Conservation (phyloP, 2,797 vertebrate species). For the Scarus forsteni region DNA sequence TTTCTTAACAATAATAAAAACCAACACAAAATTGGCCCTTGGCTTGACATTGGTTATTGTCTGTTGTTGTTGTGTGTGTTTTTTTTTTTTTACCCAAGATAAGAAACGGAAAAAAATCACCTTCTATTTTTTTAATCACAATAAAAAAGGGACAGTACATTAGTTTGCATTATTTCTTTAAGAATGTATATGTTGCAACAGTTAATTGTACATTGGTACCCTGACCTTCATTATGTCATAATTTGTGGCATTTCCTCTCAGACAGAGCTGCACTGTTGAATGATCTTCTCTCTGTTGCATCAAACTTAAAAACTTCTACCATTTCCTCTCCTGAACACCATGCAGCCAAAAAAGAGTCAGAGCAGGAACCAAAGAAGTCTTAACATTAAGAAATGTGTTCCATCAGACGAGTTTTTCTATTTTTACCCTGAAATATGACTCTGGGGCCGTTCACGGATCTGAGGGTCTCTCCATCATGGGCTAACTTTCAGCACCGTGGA, state of each 20-base stretch:
- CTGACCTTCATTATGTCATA: too few relatives aligned
- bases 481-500: slow-evolving; percentile 59
- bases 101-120: too few relatives aligned
- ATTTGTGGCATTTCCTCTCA: not conserved
- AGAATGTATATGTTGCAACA: too few relatives aligned
- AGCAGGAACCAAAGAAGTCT: slow-evolving; percentile 9
- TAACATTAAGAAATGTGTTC: not conserved
- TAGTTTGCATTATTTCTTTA: too few relatives aligned
- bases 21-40: too few relatives aligned
- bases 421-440: not conserved
- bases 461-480: slow-evolving; percentile 31
- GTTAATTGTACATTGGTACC: too few relatives aligned
- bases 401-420: not conserved
- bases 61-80: too few relatives aligned
- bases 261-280: slow-evolving; percentile 16
- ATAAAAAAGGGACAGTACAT: too few relatives aligned
- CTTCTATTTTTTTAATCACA: too few relatives aligned
- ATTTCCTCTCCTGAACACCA: not conserved
- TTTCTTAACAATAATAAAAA: too few relatives aligned
- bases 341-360: not conserved
- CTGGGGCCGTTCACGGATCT: slow-evolving; percentile 38
- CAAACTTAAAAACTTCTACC: slow-evolving; percentile 22
- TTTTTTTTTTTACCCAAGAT: too few relatives aligned
- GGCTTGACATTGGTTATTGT: too few relatives aligned
- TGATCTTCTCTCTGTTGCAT: slow-evolving; percentile 13